Conservation (phyloP, 2,888 invertebrate genomes). For the Volucella zonaria region DNA sequence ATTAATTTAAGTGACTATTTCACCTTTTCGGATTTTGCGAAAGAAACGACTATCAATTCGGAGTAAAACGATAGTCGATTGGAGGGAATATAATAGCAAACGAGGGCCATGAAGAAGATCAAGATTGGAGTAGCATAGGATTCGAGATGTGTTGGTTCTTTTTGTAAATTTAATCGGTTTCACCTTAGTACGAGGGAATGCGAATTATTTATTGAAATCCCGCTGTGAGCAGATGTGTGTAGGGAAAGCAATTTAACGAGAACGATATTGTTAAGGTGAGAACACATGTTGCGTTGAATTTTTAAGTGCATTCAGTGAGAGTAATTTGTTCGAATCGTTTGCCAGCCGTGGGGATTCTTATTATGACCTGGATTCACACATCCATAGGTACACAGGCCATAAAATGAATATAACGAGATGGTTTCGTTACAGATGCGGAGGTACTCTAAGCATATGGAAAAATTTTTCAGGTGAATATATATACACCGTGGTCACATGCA, state of each 20-base stretch:
- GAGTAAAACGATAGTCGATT: conserved; percentile 47
- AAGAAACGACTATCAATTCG: conserved; percentile 7
- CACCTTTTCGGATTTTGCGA: conserved; percentile 17
- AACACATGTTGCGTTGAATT: conserved; percentile 33
- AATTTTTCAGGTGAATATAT: no score
- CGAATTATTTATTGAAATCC: conserved; percentile 45
- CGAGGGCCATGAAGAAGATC: neutral
- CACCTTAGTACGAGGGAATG: conserved; percentile 29
- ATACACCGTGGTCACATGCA: no score
- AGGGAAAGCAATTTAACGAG: conserved; percentile 31
- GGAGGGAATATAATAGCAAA: conserved; percentile 37
- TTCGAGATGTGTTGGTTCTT: neutral
- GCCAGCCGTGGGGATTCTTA: neutral
- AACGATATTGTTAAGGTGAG: conserved; percentile 27
- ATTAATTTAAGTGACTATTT: conserved; percentile 62
- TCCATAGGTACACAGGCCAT: no score
- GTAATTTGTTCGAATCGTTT: conserved; percentile 15
- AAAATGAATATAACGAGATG: no score
- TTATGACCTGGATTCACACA: no score
- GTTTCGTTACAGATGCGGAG: no score
- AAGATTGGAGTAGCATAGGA: conserved; percentile 14
- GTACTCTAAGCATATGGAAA: no score
- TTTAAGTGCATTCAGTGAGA: conserved; percentile 1
- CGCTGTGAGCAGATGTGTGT: conserved; percentile 40
- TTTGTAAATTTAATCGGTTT: conserved; percentile 39